A percentile compares a stretch with the other conserved stretches of the same genome.
Conservation (phyloP, 2,888 invertebrate species). For the Microctonus hyperodae region DNA sequence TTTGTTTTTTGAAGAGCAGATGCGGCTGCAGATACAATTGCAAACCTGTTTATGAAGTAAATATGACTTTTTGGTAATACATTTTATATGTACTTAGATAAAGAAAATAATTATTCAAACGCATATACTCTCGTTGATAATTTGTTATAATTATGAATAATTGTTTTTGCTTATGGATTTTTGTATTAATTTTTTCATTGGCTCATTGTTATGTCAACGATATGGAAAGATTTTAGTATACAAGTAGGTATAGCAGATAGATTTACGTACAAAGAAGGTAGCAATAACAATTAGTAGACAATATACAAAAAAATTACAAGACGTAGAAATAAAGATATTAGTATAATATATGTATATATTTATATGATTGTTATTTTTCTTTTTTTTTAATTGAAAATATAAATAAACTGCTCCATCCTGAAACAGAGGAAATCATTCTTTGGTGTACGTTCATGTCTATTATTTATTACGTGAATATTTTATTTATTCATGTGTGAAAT, state of each 20-base stretch:
- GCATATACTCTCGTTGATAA: conserved; percentile 11
- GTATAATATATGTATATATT: conserved; percentile 15
- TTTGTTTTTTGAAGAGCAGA: conserved; percentile 12
- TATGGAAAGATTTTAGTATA: conserved; percentile 37
- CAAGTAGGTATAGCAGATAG: conserved; percentile 38
- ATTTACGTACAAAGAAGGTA: conserved; percentile 53
- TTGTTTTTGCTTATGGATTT: not conserved
- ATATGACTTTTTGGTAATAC: no score
- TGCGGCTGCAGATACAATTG: conserved; percentile 7
- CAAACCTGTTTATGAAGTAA: conserved; percentile 22
- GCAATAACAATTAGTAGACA: conserved; percentile 57
- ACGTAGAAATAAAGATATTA: conserved; percentile 41
- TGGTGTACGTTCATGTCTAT: conserved; percentile 35
- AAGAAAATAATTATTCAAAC: no score
- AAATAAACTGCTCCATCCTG: conserved; percentile 58
- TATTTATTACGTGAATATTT: conserved; percentile 31
- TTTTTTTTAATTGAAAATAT: conserved; percentile 25
- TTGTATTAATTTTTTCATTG: not conserved
- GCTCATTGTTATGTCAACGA: conserved; percentile 25
- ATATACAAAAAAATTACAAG: conserved; percentile 51
- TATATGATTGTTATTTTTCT: conserved; percentile 5
- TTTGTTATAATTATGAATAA: not conserved
- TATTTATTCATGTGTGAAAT: not conserved
- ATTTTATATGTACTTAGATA: no score
- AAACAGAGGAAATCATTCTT: conserved; percentile 59